Base-by-base conservation (phyloP, 2,113 vertebrate genomes). In the Hippopotamus amphibius region DNA sequence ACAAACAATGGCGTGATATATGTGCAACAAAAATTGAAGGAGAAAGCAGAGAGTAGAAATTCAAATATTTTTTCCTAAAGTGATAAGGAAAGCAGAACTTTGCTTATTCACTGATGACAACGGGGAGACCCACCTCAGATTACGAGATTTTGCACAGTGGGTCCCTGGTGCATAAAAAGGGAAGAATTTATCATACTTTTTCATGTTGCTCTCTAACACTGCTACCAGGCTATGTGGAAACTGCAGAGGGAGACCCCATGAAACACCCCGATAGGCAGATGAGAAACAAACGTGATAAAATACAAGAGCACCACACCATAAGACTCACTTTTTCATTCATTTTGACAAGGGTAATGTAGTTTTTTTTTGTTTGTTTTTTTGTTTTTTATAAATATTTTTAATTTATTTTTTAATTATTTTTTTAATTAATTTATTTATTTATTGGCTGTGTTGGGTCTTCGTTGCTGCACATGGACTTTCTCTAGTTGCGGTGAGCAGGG, bases 301-400 rank as follows among this genome's bases (percentile, higher is more conserved):
- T 81, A 90, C 90, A 88, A 83, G 74, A 80, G 55, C 59, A 82
- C 9, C 33, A 76, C 26, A 93, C 61, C 13, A 2, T 2, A 82
- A 90, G 83, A 82, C 37, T 96, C 93, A 95, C 68, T 95, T 98
- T 97, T 96, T 97, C 94, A 97, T 92, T 93, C 80, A 96, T 84
- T 87, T 94, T 96, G 95, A 98, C 96, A 96, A 97, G 92, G 76
- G 48, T 90, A 97, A 96, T 97, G 89, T 92, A 97, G 61, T 96
- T 97, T 97, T 98, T 37, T 37, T 37, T 37, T 37, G 37, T 37
- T 37, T 37, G 37, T 37, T 37, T 37, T 37, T 37, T 37, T 37
- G 37, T 37, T 37, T 37, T 37, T 37, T 37, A 37, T 37, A 37
- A 37, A 37, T 37, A 37, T 37, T 37, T 37, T 37, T 37, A 37